Base-by-base conservation (phyloP, 2,113 vertebrate genomes). In the Cygnus atratus region DNA sequence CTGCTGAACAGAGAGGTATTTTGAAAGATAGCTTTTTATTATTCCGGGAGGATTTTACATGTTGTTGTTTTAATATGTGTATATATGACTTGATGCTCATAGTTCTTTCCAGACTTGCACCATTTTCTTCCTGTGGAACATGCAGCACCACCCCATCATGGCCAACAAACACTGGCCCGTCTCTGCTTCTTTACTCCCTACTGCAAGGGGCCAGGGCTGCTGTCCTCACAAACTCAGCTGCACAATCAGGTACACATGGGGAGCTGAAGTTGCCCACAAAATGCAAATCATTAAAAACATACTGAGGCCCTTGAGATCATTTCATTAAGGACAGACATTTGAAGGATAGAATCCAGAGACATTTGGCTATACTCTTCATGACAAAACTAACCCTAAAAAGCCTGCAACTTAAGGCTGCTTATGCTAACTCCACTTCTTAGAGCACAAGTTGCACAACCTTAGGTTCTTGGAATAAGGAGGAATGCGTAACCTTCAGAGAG, bases 221-320 rank as follows among this genome's bases (percentile, higher is more conserved):
- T 43, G 31, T 19, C 68, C 13, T 1, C 39, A 31, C 37, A 50
- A 78, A 16, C 1, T 1, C 61, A 39, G 25, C 4, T 54, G n/a
- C 28, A 71, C n/a, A 22, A 72, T 16, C 72, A 54, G 31, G 22
- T 21, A 55, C 58, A 29, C 62, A 26, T 8, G 10, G 37, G 37
- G 16, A 52, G 21, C 29, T 41, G 18, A 31, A 61, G 35, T 1
- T 57, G 33, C 31, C 68, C 44, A 67, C 10, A 29, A 50, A 66
- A 70, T 29, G 13, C 16, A 89, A 68, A 65, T 28, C 12, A 35
- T 11, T 26, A 44, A 44, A 31, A 39, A 31, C n/a, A 29, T 2
- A 11, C 25, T 14, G 13, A 50, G 19, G 8, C 28, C 15, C 24
- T 87, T 1, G 0, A 44, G n/a, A 18, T n/a, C 12, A 10, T 24